These are phyloP conservation scores for Leptodactylus fuscus DNA, from an alignment of 2,113 vertebrate species.

Conservation along the genomic window DNA sequence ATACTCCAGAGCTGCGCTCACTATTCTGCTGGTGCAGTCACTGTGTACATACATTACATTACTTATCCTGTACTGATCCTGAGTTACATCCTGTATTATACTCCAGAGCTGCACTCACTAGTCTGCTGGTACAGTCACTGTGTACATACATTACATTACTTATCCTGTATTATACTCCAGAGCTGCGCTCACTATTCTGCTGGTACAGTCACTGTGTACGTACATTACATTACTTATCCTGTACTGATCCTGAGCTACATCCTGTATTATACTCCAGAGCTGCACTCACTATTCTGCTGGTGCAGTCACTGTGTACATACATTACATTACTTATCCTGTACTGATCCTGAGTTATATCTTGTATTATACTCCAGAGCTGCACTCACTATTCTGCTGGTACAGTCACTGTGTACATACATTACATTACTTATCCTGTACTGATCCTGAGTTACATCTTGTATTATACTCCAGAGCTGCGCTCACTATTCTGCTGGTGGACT, in stretches of 20 bases:
- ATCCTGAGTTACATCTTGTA: neutral
- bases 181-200: neutral
- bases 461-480: conserved; percentile 14
- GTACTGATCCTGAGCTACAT: no score
- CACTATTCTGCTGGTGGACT: neutral
- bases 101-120: conserved; percentile 1
- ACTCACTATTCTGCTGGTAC: neutral
- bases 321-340: neutral
- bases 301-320: neutral
- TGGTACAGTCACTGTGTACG: no score
- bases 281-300: conserved; percentile 2
- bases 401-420: neutral
- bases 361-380: conserved; percentile 11
- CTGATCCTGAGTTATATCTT: neutral
- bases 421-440: neutral
- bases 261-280: neutral
- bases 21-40: conserved; percentile 2
- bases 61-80: neutral
- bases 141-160: conserved; percentile 1
- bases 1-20: neutral
- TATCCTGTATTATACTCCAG: conserved; percentile 1
- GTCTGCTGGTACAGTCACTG: neutral
- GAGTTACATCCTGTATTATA: neutral
- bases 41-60: neutral
- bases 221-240: no score